Base-by-base conservation (phyloP, 30 jellyfish, hydroid and myxozoan genomes). In the Haliclystus octoradiatus region DNA sequence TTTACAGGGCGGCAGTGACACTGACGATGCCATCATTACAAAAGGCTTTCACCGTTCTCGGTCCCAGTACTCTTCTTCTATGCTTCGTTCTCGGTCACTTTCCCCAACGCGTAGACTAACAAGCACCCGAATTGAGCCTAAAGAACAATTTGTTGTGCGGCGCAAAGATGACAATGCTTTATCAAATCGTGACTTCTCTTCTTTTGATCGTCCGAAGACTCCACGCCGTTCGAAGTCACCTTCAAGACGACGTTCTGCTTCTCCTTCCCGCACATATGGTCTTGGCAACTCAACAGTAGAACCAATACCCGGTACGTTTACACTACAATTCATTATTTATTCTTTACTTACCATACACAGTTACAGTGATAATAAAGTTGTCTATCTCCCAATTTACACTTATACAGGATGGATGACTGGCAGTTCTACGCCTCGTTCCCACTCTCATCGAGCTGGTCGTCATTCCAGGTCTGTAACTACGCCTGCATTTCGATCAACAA, bases 221-320 rank as follows among this genome's bases (percentile, higher is more conserved):
- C 92, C 96, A 15, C 94, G 97, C 30, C 90, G 95, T n/a, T 88
- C 97, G 13, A 50, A 61, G 50, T 88, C 97, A n/a, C 97, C 97
- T 13, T 33, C 97, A 22, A 88, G 94, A 25, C 50, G 83, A 50
- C 81, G 94, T 1, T 34, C 92, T 13, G 7, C 66, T 13, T 88
- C 97, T 15, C 93, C 94, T 29, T 68, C 81, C 1, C 61, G 65
- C 49, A 62, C 94, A 33, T 68, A 65, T 47, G 83, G 81, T 15
- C 92, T 72, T 57, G 95, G 94, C 31, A 72, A 72, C 32, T 78
- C 95, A 24, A 78, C 95, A 2, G 94, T 81, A 1, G 94, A 80
- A 30, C 81, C 97, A 0, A 40, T 88, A 33, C 97, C 97, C 33
- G 84, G 97, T 88, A 81, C 30, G 87, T 65, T 22, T 28, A 46